Base-by-base conservation (phyloP, 2,888 invertebrate species). In the Endotricha flammealis region DNA sequence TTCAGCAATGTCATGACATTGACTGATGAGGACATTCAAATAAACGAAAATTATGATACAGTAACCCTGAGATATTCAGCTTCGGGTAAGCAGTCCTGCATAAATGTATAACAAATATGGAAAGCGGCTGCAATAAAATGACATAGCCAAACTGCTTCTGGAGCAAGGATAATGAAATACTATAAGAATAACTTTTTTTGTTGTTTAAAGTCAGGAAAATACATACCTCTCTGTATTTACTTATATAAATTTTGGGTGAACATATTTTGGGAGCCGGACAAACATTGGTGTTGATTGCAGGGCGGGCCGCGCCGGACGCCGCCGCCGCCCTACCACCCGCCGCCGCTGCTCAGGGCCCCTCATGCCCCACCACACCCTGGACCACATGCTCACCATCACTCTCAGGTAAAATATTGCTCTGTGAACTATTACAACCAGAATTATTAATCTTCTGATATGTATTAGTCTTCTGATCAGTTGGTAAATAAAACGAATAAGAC, bases 251-350 rank as follows among this genome's bases (percentile, higher is more conserved):
- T n/a, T n/a, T n/a, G n/a, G n/a, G n/a, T n/a, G n/a, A n/a, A 20
- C 20, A 6, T 20, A 20, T 20, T 20, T 20, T 20, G n/a, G 20
- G 8, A 20, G 2, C 3, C 20, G 20, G 20, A 6, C 20, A 20
- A 20, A 20, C n/a, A 8, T 3, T 39, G 50, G 47, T 60, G 48
- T 61, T 61, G 47, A 60, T 68, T 71, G 47, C 82, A 88, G 71
- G 90, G 88, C 39, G 90, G 91, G 44, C 91, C 88, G 44, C 82
- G 93, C 39, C 88, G 93, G 58, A 91, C 93, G 39, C 93, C 93
- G 39, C 93, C 93, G 41, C 93, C 93, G 34, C 93, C 93, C 10
- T 93, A 93, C 72, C 92, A 92, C 39, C 89, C 90, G 43, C 90
- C 91, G 39, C 82, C 85, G 42, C 58, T 78, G 48, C 56, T 68